phyloP scores from a whole-genome alignment of 1,140 invertebrate species.

The Propsilocerus akamusi region DNA sequence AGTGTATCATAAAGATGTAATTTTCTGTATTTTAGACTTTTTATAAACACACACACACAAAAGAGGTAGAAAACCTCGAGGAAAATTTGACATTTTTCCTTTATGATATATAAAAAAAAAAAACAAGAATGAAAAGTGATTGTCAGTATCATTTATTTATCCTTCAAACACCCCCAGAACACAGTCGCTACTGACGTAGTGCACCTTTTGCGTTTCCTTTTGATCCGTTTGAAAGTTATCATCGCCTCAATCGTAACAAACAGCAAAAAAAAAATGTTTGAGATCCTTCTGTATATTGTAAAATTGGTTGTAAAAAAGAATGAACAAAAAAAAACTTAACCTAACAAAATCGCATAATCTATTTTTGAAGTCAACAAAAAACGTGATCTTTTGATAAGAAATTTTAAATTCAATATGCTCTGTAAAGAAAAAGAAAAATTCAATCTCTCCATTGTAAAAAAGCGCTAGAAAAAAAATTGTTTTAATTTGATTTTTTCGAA shows the following conservation, averaged over 20 bases:
- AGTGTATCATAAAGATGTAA: too few species aligned
- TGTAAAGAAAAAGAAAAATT: neutral
- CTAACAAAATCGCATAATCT: neutral
- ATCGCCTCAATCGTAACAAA: neutral
- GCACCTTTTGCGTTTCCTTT: neutral
- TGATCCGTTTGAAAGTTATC: neutral
- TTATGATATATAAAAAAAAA: neutral
- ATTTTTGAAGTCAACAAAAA: neutral
- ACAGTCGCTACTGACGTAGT: neutral
- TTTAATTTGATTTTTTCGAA: neutral
- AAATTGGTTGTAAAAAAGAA: slow-evolving; percentile 1
- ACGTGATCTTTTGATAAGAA: neutral
- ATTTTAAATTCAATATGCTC: neutral
- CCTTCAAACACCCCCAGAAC: neutral
- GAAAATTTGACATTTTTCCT: neutral
- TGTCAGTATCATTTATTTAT: neutral
- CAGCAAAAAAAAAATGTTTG: too few species aligned
- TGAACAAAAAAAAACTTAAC: neutral
- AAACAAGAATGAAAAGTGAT: neutral
- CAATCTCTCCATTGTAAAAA: neutral
- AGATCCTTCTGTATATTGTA: too few species aligned
- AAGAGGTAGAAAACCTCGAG: neutral
- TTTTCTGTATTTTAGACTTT: too few species aligned
- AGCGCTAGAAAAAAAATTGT: neutral
- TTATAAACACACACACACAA: too few species aligned